phyloP scores from a whole-genome alignment of 2,113 vertebrate genomes.

The Thymallus thymallus region DNA sequence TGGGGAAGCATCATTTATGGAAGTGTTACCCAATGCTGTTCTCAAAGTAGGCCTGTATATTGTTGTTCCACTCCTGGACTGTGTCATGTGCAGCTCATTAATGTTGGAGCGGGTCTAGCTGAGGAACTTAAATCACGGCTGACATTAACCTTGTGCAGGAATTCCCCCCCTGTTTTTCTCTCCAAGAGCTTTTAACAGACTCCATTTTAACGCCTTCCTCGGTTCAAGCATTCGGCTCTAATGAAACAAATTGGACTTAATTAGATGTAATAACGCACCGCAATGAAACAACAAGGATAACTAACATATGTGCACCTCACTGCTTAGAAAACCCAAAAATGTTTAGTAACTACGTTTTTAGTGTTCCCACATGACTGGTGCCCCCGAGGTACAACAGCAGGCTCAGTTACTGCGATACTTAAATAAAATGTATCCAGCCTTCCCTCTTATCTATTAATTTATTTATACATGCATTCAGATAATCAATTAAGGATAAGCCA shows the following conservation, averaged over 20 bases:
- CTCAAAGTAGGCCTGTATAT: neutral
- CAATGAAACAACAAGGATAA: constrained; percentile 24
- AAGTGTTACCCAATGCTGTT: too few relatives aligned
- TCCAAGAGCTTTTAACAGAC: neutral
- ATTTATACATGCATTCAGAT: neutral
- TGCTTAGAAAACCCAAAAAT: constrained; percentile 42
- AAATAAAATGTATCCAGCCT: too few relatives aligned
- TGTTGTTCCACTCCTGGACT: constrained; percentile 1
- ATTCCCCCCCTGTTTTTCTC: neutral
- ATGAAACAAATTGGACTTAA: constrained; percentile 13
- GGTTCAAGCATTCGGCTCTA: constrained; percentile 11
- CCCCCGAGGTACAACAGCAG: constrained; percentile 22
- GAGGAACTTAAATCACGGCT: constrained; percentile 13
- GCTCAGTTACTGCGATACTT: neutral
- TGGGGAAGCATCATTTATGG: neutral
- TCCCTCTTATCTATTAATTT: neutral
- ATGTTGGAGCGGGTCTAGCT: constrained; percentile 4
- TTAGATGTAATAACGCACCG: constrained; percentile 22
- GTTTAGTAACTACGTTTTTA: constrained; percentile 28
- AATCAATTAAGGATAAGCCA: too few relatives aligned
- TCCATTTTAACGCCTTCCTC: constrained; percentile 8
- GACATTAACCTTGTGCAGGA: constrained; percentile 6
- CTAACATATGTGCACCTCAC: constrained; percentile 24
- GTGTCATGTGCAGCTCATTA: constrained; percentile 10
- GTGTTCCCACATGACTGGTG: constrained; percentile 32